Conservation (phyloP, 2,888 invertebrate species). For the Parelbella ahira region DNA sequence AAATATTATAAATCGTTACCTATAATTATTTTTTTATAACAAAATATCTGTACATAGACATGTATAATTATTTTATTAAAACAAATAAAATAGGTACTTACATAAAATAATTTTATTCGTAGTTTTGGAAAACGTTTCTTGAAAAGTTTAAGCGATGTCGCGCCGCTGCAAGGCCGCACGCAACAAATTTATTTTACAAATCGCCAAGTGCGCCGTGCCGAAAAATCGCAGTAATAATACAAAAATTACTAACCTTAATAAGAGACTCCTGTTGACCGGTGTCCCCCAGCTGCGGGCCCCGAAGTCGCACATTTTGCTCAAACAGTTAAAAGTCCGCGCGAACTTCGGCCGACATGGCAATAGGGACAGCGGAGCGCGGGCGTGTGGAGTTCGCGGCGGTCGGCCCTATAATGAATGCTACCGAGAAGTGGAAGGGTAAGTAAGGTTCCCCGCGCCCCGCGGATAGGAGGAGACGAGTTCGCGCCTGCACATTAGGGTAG, state of each 20-base stretch:
- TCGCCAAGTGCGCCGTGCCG: too few species aligned
- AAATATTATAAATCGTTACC: too few species aligned
- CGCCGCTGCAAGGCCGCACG: too few species aligned
- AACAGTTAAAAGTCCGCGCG: conserved; percentile 7
- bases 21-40: too few species aligned
- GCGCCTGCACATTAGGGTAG: not conserved
- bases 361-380: not conserved
- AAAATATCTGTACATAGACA: too few species aligned
- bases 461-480: not conserved
- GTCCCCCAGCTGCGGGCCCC: conserved; percentile 1
- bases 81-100: too few species aligned
- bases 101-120: too few species aligned
- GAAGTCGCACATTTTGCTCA: conserved; percentile 1
- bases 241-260: conserved; percentile 12
- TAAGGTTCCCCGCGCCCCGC: conserved; percentile 8
- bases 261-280: not conserved
- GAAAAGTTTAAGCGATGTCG: too few species aligned
- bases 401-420: not conserved
- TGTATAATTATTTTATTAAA: too few species aligned
- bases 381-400: conserved; percentile 1
- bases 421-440: conserved; percentile 1
- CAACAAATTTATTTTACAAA: too few species aligned
- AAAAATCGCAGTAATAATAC: too few species aligned
- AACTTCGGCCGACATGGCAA: conserved; percentile 12
- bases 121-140: too few species aligned